These are phyloP conservation scores for Drosophila multiciliata DNA, from an alignment of 2,888 invertebrate species.

Conservation along the genomic window DNA sequence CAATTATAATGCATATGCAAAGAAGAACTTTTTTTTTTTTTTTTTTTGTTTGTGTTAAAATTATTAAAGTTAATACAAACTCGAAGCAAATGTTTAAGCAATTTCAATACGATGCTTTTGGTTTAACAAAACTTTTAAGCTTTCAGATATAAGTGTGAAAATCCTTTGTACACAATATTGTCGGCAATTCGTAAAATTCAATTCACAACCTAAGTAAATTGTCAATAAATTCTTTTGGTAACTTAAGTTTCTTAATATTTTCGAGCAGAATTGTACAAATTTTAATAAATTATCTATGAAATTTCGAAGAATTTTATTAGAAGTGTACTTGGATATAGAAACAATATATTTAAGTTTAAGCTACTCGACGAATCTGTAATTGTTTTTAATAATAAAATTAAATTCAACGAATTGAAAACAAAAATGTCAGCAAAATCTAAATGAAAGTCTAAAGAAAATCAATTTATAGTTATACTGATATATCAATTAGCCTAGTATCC, in stretches of 20 bases:
- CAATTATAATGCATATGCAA: not conserved
- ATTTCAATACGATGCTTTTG: not conserved
- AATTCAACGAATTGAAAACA: not conserved
- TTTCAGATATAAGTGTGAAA: not conserved
- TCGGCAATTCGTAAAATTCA: not conserved
- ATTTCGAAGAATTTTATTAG: not conserved
- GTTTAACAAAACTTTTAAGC: not conserved
- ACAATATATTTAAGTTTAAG: not conserved
- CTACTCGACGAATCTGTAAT: not conserved
- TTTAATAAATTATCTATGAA: not conserved
- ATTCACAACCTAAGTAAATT: not conserved
- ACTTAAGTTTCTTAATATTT: not conserved
- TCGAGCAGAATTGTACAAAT: not conserved
- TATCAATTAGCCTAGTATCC: not conserved
- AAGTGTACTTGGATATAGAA: not conserved
- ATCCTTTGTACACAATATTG: not conserved
- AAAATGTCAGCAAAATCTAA: not conserved
- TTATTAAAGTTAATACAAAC: conserved; percentile 5
- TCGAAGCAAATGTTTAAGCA: not conserved
- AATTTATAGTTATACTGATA: not conserved
- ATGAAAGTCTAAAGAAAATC: not conserved
- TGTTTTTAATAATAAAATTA: not conserved
- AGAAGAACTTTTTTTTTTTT: not conserved
- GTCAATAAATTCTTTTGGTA: not conserved
- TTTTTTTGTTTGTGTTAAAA: not conserved